A percentile compares a stretch with the other conserved stretches of the same genome.
Evolutionary conservation across 2,113 vertebrate species (phyloP).

Genomic region (Eulacestoma nigropectus): DNA sequence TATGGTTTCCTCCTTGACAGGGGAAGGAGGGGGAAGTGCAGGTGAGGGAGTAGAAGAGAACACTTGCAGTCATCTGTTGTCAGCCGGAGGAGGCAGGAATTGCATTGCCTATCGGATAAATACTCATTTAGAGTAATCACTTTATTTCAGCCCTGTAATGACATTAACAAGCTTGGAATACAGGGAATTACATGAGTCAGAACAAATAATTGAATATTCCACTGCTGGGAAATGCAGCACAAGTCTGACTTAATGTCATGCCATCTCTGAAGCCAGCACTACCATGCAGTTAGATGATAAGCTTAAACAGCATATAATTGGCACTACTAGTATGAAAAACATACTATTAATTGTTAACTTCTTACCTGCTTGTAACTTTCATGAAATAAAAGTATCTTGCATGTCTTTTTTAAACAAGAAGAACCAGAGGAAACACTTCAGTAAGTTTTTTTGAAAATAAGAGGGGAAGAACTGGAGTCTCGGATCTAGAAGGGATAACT

Average conservation of each 20-base stretch:
- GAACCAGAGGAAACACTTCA: not conserved
- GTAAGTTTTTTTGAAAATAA: not conserved
- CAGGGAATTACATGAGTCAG: slow-evolving; percentile 84
- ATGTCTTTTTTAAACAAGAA: slow-evolving; percentile 8
- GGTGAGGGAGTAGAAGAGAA: slow-evolving; percentile 2
- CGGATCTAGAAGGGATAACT: not conserved
- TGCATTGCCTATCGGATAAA: slow-evolving; percentile 77
- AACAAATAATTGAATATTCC: slow-evolving; percentile 91
- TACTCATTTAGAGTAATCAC: slow-evolving; percentile 85
- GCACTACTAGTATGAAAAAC: slow-evolving; percentile 58
- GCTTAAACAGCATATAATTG: slow-evolving; percentile 92
- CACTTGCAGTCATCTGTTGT: slow-evolving; percentile 57
- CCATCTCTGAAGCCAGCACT: slow-evolving; percentile 74
- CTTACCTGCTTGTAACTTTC: slow-evolving; percentile 63
- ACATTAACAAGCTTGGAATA: slow-evolving; percentile 89
- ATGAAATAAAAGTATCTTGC: not conserved
- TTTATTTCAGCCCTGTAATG: slow-evolving; percentile 87
- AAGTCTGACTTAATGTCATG: slow-evolving; percentile 75
- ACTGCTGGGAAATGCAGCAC: slow-evolving; percentile 68
- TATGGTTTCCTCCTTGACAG: slow-evolving; percentile 71
- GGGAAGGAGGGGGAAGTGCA: slow-evolving; percentile 36
- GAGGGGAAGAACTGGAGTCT: not conserved
- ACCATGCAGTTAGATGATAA: slow-evolving; percentile 91
- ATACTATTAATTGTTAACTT: slow-evolving; percentile 71
- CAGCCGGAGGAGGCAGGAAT: slow-evolving; percentile 62